A percentile compares a stretch with the other conserved stretches of the same genome.
These are phyloP conservation scores for Plotosus lineatus DNA, from an alignment of 2,113 vertebrate genomes.

Conservation along the genomic window DNA sequence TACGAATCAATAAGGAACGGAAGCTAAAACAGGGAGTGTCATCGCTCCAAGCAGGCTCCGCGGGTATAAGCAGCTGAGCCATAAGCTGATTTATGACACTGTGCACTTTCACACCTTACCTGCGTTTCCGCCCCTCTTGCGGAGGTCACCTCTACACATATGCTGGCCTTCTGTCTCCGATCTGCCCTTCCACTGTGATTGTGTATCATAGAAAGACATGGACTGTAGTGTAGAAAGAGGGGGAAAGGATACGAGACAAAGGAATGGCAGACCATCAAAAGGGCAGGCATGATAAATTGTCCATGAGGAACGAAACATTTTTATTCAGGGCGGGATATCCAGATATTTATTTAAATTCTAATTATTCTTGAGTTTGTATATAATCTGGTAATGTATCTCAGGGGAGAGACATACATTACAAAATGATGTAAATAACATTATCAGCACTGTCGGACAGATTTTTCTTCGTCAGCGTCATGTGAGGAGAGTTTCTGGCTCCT, in stretches of 20 bases:
- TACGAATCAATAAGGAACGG: conserved; percentile 27
- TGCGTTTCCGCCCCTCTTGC: conserved; percentile 26
- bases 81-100: conserved; percentile 42
- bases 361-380: background rate
- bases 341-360: background rate
- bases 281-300: background rate
- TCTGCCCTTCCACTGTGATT: conserved; percentile 22
- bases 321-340: background rate
- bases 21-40: conserved; percentile 45
- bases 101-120: conserved; percentile 51
- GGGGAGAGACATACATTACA: background rate
- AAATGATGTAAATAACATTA: background rate
- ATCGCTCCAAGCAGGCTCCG: conserved; percentile 25
- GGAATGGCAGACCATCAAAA: background rate
- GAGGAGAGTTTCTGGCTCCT: no score
- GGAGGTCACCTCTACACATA: conserved; percentile 56
- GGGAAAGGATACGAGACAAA: background rate
- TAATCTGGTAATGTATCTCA: background rate
- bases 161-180: conserved; percentile 30
- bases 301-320: background rate
- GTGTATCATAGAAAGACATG: conserved; percentile 31
- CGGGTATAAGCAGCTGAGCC: conserved; percentile 23
- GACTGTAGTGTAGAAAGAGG: conserved; percentile 6
- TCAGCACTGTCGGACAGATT: background rate
- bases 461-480: background rate